A percentile compares a stretch with the other conserved stretches of the same genome.
Conservation (phyloP, 2,113 vertebrate genomes). For the Silurus glanis region DNA sequence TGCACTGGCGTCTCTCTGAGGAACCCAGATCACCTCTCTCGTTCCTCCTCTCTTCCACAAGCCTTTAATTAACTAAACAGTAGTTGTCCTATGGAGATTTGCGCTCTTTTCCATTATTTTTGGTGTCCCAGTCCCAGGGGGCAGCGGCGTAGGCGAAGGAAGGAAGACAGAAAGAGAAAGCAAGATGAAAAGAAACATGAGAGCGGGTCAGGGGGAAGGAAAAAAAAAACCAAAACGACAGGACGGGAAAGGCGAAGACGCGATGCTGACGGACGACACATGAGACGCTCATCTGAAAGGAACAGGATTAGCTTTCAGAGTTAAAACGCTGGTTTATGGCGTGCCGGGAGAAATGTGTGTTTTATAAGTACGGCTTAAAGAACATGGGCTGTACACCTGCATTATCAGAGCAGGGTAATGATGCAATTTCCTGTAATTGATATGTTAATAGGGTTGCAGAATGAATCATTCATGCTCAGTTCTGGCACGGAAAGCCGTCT, state of each 20-base stretch:
- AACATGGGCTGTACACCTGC: neutral
- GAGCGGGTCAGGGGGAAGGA: neutral
- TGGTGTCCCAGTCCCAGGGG: constrained; percentile 49
- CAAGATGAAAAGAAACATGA: constrained; percentile 32
- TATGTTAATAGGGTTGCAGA: constrained; percentile 6
- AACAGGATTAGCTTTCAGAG: constrained; percentile 20
- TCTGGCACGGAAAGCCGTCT: neutral
- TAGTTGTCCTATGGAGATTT: constrained; percentile 1
- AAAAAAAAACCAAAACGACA: constrained; percentile 7
- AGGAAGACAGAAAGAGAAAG: constrained; percentile 38
- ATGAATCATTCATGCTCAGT: neutral
- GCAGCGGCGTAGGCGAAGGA: constrained; percentile 39
- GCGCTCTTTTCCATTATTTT: constrained; percentile 60
- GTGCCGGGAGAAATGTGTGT: neutral
- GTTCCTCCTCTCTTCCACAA: neutral
- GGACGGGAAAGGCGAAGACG: constrained; percentile 2
- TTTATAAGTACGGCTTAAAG: neutral
- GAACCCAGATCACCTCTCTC: neutral
- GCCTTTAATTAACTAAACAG: constrained; percentile 38
- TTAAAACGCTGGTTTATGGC: neutral
- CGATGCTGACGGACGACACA: constrained; percentile 28
- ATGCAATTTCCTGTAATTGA: constrained; percentile 6
- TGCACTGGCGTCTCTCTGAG: neutral
- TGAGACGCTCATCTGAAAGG: constrained; percentile 22
- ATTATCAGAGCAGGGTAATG: neutral